Base-by-base conservation (phyloP, 2,797 vertebrate species). In the Sciurus vulgaris region DNA sequence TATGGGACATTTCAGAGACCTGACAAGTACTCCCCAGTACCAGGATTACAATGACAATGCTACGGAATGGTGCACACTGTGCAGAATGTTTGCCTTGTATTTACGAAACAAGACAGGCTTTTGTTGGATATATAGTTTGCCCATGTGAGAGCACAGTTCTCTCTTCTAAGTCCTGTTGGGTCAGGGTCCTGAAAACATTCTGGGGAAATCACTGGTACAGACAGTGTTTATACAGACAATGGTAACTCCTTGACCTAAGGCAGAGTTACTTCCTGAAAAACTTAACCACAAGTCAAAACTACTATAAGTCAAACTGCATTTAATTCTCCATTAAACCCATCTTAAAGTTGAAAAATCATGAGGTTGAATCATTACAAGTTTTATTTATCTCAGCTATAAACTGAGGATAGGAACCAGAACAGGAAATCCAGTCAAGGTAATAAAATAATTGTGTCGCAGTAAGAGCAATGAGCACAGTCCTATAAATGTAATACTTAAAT, bases 41-140 rank as follows among this genome's bases (percentile, higher is more conserved):
- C 24, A 49, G 61, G 86, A 92, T 61, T 72, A 49, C 7, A 61
- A 17, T 3, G 26, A 28, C 35, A 89, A 63, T 4, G 28, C 4
- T 69, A 41, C 18, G n/a, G 73, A 87, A n/a, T 3, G 30, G 89
- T 4, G 38, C 2, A 13, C 7, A 47, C 8, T 47, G 59, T 41
- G 22, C 7, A 24, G 67, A 92, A 89, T 13, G 15, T 74, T 33
- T 82, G 87, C 84, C 81, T 89, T 82, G 56, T 74, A 47, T 67
- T 96, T 51, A 41, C 30, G 35, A 89, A 79, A 96, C 51, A 67
- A 83, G 72, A 67, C 61, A 41, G 47, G 41, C 35, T 77, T 95
- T 56, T 84, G 84, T 51, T 86, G 41, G 44, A 69, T 17, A 35
- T 11, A 61, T 3, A 49, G 28, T 28, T 26, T n/a, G 41, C 15